Evolutionary conservation across 37 sponge, comb jelly and placozoan species (phyloP), one percentile per base, ranked within the genome.

Genomic region (Petrosia ficiformis): DNA sequence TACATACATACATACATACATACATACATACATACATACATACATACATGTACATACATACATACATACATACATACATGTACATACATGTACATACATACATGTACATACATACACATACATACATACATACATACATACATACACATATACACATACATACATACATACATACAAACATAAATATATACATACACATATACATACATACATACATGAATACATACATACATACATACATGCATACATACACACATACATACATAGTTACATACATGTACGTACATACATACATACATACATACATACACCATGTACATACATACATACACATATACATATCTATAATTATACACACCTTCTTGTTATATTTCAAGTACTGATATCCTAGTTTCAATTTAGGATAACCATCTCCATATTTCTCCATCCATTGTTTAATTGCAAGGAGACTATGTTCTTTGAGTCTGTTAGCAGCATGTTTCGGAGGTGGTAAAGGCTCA

Each of bases 401-500:
- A 1, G 84, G 87, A 75, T 94, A 94, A 36, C 82, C 79, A 8
- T 67, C 72, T n/a, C 95, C 95, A 77, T 65, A 94, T 41, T 71
- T 76, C 65, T 86, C 81, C 29, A 79, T 44, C 95, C 95, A 94
- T 44, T 80, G 30, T 35, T 70, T 72, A 36, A 94, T 78, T 0
- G 88, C 80, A 31, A 82, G 75, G 14, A 94, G 65, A 48, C 87
- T 85, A 24, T 59, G 68, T 34, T 82, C 70, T 65, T 86, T 94
- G 61, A 94, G 81, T 69, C 36, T 63, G 31, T 37, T 72, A 10
- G 95, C 91, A 36, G 76, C 88, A 16, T 44, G 43, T 1, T 57
- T 25, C 4, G 95, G 95, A 31, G 82, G 91, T 19, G 95, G 95
- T 44, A 94, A 92, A 42, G 84, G 91, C 0, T 48, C 26, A 22